These are phyloP conservation scores for Phenganax subtilis DNA, from an alignment of 92 coral and sea anemone genomes.

Conservation along the genomic window DNA sequence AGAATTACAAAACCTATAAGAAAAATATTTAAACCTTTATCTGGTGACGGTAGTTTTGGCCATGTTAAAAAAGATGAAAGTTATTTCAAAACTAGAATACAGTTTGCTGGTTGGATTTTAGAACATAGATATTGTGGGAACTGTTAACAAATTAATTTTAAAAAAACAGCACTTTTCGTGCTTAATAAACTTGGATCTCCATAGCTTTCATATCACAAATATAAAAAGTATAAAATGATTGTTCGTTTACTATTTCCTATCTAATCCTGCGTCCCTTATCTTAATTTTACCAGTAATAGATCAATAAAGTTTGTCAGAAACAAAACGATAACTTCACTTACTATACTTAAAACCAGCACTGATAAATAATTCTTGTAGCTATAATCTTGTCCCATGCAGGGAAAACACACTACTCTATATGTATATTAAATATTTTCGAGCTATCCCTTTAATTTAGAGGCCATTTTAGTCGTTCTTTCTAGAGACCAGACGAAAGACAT, in stretches of 20 bases:
- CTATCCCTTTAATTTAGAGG: not conserved
- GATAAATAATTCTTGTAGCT: not conserved
- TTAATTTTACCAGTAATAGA: no score
- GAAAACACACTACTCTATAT: not conserved
- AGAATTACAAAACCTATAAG: conserved; percentile 17
- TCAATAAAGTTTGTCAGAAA: no score
- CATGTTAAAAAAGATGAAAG: not conserved
- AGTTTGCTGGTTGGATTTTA: no score
- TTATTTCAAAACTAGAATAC: not conserved
- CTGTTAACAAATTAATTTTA: no score
- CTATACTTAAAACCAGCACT: not conserved
- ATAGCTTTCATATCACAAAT: no score
- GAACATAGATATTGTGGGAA: no score
- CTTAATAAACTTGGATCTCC: no score
- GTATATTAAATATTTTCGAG: not conserved
- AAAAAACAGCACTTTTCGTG: no score
- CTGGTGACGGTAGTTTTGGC: not conserved
- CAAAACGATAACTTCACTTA: not conserved
- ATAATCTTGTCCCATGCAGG: conserved; percentile 3
- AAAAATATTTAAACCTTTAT: not conserved
- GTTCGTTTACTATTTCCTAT: no score
- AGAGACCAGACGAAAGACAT: conserved; percentile 3
- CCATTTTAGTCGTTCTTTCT: conserved; percentile 19
- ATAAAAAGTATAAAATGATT: no score
- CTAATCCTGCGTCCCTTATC: no score